phyloP scores from a whole-genome alignment of 2,888 invertebrate species.

The Trissolcus brochymenae region DNA sequence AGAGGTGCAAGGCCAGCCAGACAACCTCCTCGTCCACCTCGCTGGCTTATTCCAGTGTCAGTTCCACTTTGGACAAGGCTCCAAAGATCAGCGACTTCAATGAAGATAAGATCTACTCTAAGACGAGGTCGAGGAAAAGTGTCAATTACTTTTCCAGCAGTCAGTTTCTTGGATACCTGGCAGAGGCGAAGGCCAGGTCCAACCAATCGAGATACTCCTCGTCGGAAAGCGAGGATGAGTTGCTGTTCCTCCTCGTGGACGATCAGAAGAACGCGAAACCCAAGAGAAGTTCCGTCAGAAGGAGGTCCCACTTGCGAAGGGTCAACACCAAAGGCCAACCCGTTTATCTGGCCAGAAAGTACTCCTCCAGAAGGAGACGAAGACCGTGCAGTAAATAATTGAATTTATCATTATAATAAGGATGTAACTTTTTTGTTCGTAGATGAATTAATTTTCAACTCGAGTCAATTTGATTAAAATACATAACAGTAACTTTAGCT shows the following conservation, averaged over 20 bases:
- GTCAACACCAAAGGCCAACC: slow-evolving; percentile 68
- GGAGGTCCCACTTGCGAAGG: slow-evolving; percentile 70
- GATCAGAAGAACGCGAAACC: slow-evolving; percentile 53
- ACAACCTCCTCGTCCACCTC: slow-evolving; percentile 63
- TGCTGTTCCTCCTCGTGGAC: slow-evolving; percentile 60
- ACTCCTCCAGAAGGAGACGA: slow-evolving; percentile 72
- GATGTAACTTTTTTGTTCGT: neutral
- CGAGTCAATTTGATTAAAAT: neutral
- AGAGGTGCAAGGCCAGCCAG: slow-evolving; percentile 70
- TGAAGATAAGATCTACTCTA: slow-evolving; percentile 73
- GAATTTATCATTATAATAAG: neutral
- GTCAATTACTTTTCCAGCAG: slow-evolving; percentile 72
- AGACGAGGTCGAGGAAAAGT: slow-evolving; percentile 43
- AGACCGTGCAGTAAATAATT: slow-evolving; percentile 70
- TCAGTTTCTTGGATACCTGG: slow-evolving; percentile 69
- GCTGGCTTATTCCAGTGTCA: slow-evolving; percentile 50
- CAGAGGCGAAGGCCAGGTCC: slow-evolving; percentile 59
- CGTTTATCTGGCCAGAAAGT: slow-evolving; percentile 73
- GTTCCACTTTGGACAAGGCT: slow-evolving; percentile 39
- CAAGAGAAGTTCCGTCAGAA: slow-evolving; percentile 69
- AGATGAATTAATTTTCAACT: slow-evolving; percentile 8
- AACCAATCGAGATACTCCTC: slow-evolving; percentile 61
- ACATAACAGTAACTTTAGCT: slow-evolving; percentile 11
- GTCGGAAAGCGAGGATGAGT: slow-evolving; percentile 67
- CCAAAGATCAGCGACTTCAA: slow-evolving; percentile 75